Percentiles rank a stretch among this genome's conserved stretches.
Evolutionary conservation across 30 jellyfish, hydroid and myxozoan species (phyloP).

Genomic region (Turritopsis rubra): DNA sequence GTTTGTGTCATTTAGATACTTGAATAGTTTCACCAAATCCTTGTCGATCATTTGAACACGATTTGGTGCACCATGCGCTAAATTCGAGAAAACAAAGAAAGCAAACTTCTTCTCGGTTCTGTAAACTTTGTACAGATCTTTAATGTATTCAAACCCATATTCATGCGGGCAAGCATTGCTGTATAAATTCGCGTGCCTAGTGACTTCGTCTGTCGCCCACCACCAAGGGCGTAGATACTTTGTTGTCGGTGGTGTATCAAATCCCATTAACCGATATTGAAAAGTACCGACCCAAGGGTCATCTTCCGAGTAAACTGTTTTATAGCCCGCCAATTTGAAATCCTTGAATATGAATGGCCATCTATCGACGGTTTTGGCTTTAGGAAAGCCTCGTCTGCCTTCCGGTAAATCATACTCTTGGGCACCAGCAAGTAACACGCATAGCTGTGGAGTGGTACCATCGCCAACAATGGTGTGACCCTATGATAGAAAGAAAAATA

Average conservation of each 20-base stretch:
- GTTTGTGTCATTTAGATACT: slow-evolving; percentile 12
- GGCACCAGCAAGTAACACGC: slow-evolving; percentile 27
- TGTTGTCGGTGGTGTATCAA: slow-evolving; percentile 53
- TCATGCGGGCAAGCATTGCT: not conserved
- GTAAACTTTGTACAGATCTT: not conserved
- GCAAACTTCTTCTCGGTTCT: slow-evolving; percentile 26
- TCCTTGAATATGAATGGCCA: slow-evolving; percentile 49
- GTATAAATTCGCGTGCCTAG: not conserved
- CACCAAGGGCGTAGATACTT: slow-evolving; percentile 65
- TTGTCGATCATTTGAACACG: slow-evolving; percentile 20
- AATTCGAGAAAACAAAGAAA: slow-evolving; percentile 3
- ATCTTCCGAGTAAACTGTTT: slow-evolving; percentile 51
- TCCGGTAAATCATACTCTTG: not conserved
- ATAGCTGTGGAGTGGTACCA: slow-evolving; percentile 82
- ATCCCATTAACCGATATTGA: slow-evolving; percentile 58
- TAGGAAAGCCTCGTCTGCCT: not conserved
- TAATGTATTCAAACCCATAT: not conserved
- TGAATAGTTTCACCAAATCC: not conserved
- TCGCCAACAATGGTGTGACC: slow-evolving; percentile 84
- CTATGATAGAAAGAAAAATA: slow-evolving; percentile 27
- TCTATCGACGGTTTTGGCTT: not conserved
- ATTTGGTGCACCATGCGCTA: slow-evolving; percentile 36
- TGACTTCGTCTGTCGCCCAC: slow-evolving; percentile 27
- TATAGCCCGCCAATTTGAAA: slow-evolving; percentile 35
- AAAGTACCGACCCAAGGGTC: slow-evolving; percentile 39